Evolutionary conservation across 2,113 vertebrate species (phyloP), one percentile per base, ranked within the genome.

Genomic region (Elephantulus edwardii): DNA sequence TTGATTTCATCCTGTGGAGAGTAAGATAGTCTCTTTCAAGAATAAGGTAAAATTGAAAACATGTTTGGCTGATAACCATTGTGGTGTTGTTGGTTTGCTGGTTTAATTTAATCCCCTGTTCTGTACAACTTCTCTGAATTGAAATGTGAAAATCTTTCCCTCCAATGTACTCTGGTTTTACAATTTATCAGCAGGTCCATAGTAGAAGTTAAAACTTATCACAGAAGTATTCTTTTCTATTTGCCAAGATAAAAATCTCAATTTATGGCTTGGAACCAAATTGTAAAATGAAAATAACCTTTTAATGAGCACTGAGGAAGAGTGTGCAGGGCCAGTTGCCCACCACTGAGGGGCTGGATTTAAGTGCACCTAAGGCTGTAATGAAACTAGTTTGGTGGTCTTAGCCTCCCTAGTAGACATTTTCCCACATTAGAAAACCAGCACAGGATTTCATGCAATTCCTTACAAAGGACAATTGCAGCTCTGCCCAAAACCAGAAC

Each of bases 351-450:
- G 81, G 93, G 77, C 44, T 80, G 74, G 89, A 80, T 71, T 93
- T 89, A 95, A 3, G 4, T 81, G 90, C 52, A 93, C 78, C 87
- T 94, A 89, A 90, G 96, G 91, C 92, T 16, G 56, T 54, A 95
- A 91, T 54, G 95, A 92, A 42, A 93, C 82, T 90, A 93, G 70
- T 58, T 35, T 88, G 96, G 96, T 96, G 96, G 96, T 96, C 95
- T 91, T 92, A 62, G 71, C 77, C 93, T 94, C 92, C 93, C 60
- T 0, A 3, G 89, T 54, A 88, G 93, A 93, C 93, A 88, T 94
- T 87, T 95, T 96, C 90, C 91, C 96, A 91, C 78, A 92, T 86
- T 91, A 94, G 90, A 83, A 95, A 97, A 96, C 90, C 88, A 96
- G 88, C 96, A 87, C 62, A 76, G 60, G 66, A 93, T 68, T 88